Evolutionary conservation across 1,140 invertebrate species (phyloP), one percentile per base, ranked within the genome.

Genomic region (Pygmarrhopalites habei): DNA sequence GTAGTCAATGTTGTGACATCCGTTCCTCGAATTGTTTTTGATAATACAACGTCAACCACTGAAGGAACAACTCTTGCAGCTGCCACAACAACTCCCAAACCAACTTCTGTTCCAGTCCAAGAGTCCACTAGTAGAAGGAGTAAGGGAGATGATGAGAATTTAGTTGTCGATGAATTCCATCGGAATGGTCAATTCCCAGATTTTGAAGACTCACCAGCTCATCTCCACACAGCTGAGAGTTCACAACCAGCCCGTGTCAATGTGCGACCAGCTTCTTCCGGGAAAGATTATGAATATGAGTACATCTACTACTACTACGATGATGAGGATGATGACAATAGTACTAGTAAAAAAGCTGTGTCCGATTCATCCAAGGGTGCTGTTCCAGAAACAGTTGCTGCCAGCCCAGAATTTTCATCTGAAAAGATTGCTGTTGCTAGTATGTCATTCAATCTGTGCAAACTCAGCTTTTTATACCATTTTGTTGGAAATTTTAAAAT

Each of bases 241-340:
- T 58, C 62, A 26, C 73, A 77, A 49, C 72, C 74, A 39, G 86
- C 85, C 1, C 75, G 85, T 64, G 85, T 87, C 64, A 82, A 90
- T 79, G 85, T 90, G 29, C 90, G 91, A 71, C 91, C 90, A 75
- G 89, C 87, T 26, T 87, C 88, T n/a, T 90, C 90, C 72, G 89
- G 89, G 3, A 85, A 90, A 75, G 89, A 92, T 70, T 91, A 92
- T 71, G 89, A 92, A 75, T 92, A 91, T 73, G 89, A 91, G 73
- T 92, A 92, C 69, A 86, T 91, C 21, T 92, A 92, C 72, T 92
- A 92, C 73, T 92, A 92, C 71, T 89, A 91, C 64, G 87, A 90
- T 66, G 71, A 72, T 51, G 72, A 72, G 25, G 88, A 89, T 63
- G 87, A 90, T 1, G 72, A 70, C 19, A 85, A 86, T 26, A 44